Evolutionary conservation across 2,113 vertebrate species (phyloP).

Genomic region (Cyphomyrus discorhynchus): DNA sequence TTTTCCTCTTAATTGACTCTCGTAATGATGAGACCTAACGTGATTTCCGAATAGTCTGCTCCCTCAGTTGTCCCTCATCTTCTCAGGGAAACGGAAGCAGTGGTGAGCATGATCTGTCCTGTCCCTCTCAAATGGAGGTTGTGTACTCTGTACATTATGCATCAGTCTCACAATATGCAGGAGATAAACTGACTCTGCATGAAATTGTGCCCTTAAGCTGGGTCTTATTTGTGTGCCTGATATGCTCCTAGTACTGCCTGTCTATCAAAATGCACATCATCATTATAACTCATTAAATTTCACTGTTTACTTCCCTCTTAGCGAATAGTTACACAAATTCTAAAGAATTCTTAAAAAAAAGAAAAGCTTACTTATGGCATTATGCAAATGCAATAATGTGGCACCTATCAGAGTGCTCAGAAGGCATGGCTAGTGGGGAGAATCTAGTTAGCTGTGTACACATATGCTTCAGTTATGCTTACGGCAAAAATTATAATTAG

Average conservation of each 20-base stretch:
- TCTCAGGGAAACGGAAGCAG: not conserved
- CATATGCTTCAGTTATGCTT: constrained; percentile 56
- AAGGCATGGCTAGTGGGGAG: constrained; percentile 41
- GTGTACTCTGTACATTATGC: not conserved
- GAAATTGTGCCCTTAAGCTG: not conserved
- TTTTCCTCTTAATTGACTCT: not conserved
- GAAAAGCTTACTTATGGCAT: not conserved
- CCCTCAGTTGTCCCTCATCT: not conserved
- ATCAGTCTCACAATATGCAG: not conserved
- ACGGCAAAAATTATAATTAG: constrained; percentile 67
- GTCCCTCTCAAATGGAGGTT: not conserved
- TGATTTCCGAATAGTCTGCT: not conserved
- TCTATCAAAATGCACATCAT: not conserved
- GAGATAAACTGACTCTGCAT: not conserved
- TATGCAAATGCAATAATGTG: constrained; percentile 36
- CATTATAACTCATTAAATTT: not conserved
- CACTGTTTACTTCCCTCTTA: not conserved
- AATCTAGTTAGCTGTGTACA: constrained; percentile 52
- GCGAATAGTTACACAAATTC: not conserved
- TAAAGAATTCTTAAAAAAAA: not conserved
- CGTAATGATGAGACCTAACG: not conserved
- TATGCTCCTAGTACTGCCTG: not conserved
- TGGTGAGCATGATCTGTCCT: not conserved
- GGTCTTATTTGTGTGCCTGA: not conserved
- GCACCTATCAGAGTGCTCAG: constrained; percentile 35